Evolutionary conservation across 2,888 invertebrate genomes (phyloP), one percentile per base, ranked within the genome.

Genomic region (Sycophila texana): DNA sequence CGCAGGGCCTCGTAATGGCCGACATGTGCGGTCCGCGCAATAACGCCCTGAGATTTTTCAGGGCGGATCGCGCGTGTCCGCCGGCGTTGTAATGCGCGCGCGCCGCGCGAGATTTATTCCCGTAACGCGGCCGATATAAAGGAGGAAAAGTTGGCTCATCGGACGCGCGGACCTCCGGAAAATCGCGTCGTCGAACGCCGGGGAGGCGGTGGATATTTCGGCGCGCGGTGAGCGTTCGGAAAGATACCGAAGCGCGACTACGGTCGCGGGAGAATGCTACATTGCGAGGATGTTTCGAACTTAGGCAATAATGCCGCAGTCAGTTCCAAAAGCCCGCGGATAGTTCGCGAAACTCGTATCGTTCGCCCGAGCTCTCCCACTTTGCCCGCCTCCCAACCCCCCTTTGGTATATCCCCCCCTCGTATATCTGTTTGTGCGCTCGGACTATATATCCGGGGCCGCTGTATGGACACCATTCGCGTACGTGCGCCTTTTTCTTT

Each of bases 261-360:
- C 57, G 71, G 49, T 30, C 20, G 49, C 49, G 18, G 22, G 18
- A 13, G 49, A 55, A 51, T 61, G 67, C 72, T 75, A 82, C 80
- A 80, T 72, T 72, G 82, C 70, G 82, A 81, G 85, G 84, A 85
- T 86, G 86, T 86, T 86, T 85, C 84, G 82, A 88, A 88, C 85
- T 88, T 86, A 84, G 85, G 86, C 86, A 88, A 88, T 88, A 88
- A 88, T 86, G 86, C 85, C 81, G 83, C 84, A 85, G 85, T 86
- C 86, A 85, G 85, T 86, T 86, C 81, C 86, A 85, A 84, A 84
- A 84, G 82, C 84, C 81, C 79, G 76, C 79, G 83, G 83, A 85
- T 85, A 86, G 85, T 86, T 85, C 74, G 79, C 80, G 77, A 85
- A 87, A 86, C 84, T 87, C 85, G 84, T 85, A 85, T 83, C 83